Evolutionary conservation across 1,140 invertebrate species (phyloP).

Genomic region (Ptiloglossa arizonensis): DNA sequence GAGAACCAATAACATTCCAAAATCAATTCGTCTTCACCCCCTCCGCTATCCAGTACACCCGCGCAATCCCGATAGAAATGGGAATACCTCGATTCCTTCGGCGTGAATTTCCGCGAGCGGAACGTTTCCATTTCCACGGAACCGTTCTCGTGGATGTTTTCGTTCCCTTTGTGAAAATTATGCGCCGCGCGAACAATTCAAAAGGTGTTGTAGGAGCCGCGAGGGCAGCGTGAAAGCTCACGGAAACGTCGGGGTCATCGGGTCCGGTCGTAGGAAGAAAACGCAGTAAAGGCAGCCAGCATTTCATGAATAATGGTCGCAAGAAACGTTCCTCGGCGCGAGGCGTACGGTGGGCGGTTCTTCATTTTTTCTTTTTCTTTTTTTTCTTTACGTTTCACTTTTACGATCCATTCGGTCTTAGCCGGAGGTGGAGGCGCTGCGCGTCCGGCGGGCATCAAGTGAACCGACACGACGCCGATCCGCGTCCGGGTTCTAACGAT

Average conservation of each 20-base stretch:
- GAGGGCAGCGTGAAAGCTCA: neutral
- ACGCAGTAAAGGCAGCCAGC: conserved; percentile 50
- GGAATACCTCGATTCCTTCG: too few relatives aligned
- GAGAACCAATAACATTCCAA: too few relatives aligned
- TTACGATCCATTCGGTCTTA: conserved; percentile 62
- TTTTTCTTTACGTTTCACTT: conserved; percentile 60
- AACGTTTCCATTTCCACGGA: too few relatives aligned
- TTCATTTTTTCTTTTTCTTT: conserved; percentile 57
- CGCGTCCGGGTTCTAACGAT: conserved; percentile 60
- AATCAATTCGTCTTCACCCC: too few relatives aligned
- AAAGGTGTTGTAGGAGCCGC: neutral
- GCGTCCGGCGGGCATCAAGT: conserved; percentile 64
- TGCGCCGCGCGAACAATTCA: too few relatives aligned
- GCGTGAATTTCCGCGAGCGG: too few relatives aligned
- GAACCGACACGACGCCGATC: conserved; percentile 59
- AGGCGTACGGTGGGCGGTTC: conserved; percentile 62
- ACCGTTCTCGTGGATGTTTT: too few relatives aligned
- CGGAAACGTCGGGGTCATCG: conserved; percentile 1
- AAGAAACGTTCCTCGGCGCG: conserved; percentile 60
- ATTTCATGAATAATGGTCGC: conserved; percentile 73
- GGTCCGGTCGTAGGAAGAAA: conserved; percentile 36
- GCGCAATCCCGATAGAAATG: too few relatives aligned
- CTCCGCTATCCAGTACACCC: too few relatives aligned
- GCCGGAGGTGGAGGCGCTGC: conserved; percentile 35
- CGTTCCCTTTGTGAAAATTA: too few relatives aligned